Percentiles rank a stretch among this genome's conserved stretches.
phyloP scores from a whole-genome alignment of 2,888 invertebrate genomes.

The Tetranychus piercei region DNA sequence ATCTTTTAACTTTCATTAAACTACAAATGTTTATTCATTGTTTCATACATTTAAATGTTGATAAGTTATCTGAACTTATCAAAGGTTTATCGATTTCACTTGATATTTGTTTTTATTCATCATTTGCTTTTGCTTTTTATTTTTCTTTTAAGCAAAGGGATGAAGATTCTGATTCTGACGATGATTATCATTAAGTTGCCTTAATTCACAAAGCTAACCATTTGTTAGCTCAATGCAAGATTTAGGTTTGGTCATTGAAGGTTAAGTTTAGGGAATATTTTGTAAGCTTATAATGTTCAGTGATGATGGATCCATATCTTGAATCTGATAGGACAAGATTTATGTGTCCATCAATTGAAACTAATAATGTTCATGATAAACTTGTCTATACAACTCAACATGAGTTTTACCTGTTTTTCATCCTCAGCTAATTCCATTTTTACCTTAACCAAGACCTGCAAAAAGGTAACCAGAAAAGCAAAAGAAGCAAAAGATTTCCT shows the following conservation, averaged over 20 bases:
- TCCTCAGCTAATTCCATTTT: neutral
- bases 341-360: slow-evolving; percentile 1
- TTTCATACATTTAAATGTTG: too few species aligned
- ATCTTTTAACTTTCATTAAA: too few species aligned
- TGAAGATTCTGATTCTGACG: neutral
- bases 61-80: too few species aligned
- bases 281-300: neutral
- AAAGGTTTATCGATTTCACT: too few species aligned
- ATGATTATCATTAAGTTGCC: neutral
- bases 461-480: too few species aligned
- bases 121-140: too few species aligned
- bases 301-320: neutral
- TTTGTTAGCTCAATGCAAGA: neutral
- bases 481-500: too few species aligned
- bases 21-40: too few species aligned
- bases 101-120: too few species aligned
- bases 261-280: neutral
- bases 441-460: too few species aligned
- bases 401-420: neutral
- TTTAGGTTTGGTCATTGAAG: neutral
- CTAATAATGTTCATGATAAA: neutral
- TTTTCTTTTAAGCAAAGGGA: too few species aligned
- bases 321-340: neutral
- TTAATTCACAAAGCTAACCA: too few species aligned
- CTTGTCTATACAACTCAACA: neutral